These are phyloP conservation scores for Pseudochirops corinnae DNA, from an alignment of 2,797 vertebrate species.

Conservation along the genomic window DNA sequence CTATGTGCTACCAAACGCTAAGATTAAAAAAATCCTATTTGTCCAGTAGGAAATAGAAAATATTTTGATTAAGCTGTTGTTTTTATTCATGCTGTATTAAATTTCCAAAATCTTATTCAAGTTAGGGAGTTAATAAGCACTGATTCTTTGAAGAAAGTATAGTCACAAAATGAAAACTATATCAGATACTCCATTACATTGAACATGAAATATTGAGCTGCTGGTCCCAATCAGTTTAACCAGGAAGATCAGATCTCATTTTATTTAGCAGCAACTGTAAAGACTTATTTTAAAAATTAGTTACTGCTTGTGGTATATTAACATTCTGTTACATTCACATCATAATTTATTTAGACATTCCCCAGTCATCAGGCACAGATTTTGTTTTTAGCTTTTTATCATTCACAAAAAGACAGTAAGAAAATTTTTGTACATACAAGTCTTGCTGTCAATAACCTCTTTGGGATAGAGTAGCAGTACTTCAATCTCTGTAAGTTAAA, in stretches of 20 bases:
- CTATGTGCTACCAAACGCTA: neutral
- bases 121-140: neutral
- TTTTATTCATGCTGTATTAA: conserved; percentile 33
- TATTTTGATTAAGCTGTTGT: conserved; percentile 13
- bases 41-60: neutral
- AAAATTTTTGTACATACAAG: neutral
- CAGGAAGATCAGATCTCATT: neutral
- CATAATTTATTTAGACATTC: neutral
- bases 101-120: neutral
- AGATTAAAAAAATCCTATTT: neutral
- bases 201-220: conserved; percentile 12
- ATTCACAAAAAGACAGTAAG: neutral
- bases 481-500: neutral
- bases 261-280: neutral
- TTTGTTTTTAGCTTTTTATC: neutral
- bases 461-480: neutral
- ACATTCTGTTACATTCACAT: neutral
- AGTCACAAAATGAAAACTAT: neutral
- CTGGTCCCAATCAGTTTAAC: neutral
- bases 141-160: neutral
- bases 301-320: neutral
- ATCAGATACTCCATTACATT: conserved; percentile 20
- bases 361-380: neutral
- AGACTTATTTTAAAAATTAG: neutral
- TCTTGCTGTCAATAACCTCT: neutral